Conservation (phyloP, 2,888 invertebrate genomes). For the Penaeus monodon region DNA sequence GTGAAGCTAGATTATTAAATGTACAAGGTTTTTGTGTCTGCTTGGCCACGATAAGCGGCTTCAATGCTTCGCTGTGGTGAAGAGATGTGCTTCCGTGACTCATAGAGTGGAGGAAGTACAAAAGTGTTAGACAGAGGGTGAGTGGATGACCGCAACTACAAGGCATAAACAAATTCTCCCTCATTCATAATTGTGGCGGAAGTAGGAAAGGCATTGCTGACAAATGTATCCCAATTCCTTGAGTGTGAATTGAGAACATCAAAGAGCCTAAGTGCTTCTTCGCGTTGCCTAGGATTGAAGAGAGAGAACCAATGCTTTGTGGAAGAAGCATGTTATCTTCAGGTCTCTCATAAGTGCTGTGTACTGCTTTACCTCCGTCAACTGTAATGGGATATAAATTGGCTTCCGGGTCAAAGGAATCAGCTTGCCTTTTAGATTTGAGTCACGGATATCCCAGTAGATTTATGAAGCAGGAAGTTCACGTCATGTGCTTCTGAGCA, state of each 20-base stretch:
- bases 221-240: conserved; percentile 62
- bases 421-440: conserved; percentile 10
- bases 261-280: conserved; percentile 66
- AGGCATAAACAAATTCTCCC: conserved; percentile 77
- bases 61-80: conserved; percentile 76
- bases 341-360: conserved; percentile 38
- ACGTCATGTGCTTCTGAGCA: conserved; percentile 54
- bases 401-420: conserved; percentile 37
- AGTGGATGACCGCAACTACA: conserved; percentile 76
- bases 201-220: conserved; percentile 72
- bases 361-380: conserved; percentile 44
- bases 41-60: conserved; percentile 69
- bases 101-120: conserved; percentile 78
- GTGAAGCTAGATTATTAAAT: conserved; percentile 67
- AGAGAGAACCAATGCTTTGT: conserved; percentile 66
- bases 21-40: conserved; percentile 66
- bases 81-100: conserved; percentile 78
- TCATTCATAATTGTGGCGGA: conserved; percentile 77
- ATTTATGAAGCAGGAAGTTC: conserved; percentile 51
- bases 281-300: conserved; percentile 65
- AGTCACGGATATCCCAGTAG: conserved; percentile 36
- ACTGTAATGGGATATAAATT: conserved; percentile 1
- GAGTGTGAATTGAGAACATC: conserved; percentile 59
- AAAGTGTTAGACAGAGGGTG: conserved; percentile 70
- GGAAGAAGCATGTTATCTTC: conserved; percentile 41